Evolutionary conservation across 1,140 invertebrate genomes (phyloP), one percentile per base, ranked within the genome.

Genomic region (Dolichoris vasculosae): DNA sequence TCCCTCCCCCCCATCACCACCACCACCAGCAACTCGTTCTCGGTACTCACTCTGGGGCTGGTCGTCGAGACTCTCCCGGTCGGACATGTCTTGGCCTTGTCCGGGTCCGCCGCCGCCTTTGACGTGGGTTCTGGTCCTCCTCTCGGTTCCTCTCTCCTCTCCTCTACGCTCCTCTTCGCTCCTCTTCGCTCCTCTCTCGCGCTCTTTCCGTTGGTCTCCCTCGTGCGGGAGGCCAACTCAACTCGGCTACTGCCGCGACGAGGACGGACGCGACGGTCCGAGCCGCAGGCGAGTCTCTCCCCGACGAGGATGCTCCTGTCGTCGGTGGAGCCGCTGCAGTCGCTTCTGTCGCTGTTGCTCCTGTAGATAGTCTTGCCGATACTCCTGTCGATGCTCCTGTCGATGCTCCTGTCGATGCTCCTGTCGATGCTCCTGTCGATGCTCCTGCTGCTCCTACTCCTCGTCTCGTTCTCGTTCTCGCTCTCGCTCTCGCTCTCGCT

Each of bases 21-120:
- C 63, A 67, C 71, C 46, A n/a, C 20, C 38, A 3, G 35, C 48
- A 11, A 2, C 30, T 11, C n/a, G 2, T 35, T 7, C 48, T 76
- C 76, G 48, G 26, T 78, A 85, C 94, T 93, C 93, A 94, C 94
- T 94, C 93, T 94, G 94, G 88, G 93, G 93, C 90, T 94, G 94
- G 89, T 95, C 94, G 93, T 95, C 94, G 90, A 94, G 93, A 90
- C 94, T 95, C 91, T 94, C 94, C 87, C 93, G 94, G 92, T 95
- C 94, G 91, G 94, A 94, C 94, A 94, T 94, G 91, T 89, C 90
- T 91, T 88, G 88, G 78, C 84, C 86, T 88, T 88, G 71, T 86
- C 80, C 86, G 83, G 84, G 82, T 86, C 75, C 75, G 77, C 86
- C 83, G 85, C 17, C 85, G 82, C 63, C 80, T 83, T 71, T 87